Conservation (phyloP, 2,888 invertebrate species). For the Tachina lurida region DNA sequence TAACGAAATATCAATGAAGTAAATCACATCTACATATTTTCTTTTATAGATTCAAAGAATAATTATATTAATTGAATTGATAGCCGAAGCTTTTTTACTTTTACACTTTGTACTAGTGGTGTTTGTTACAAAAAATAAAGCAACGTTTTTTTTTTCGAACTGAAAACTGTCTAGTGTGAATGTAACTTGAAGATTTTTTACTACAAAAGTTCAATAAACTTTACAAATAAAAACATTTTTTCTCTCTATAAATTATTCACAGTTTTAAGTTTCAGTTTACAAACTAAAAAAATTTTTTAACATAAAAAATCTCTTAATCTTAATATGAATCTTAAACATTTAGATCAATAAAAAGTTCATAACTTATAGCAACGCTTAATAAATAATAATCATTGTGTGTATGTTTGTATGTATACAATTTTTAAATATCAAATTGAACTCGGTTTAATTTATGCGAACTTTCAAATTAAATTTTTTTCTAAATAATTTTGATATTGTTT, state of each 20-base stretch:
- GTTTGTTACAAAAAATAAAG: too few species aligned
- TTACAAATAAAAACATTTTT: not conserved
- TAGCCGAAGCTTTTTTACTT: not conserved
- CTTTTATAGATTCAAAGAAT: not conserved
- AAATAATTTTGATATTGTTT: too few species aligned
- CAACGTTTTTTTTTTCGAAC: not conserved
- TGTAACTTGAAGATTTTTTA: slow-evolving; percentile 13
- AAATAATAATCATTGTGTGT: slow-evolving; percentile 24
- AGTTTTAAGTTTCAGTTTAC: not conserved
- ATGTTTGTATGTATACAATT: slow-evolving; percentile 35
- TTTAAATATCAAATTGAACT: slow-evolving; percentile 26
- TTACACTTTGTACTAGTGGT: too few species aligned
- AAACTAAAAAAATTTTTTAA: too few species aligned
- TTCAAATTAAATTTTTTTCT: not conserved
- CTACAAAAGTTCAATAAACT: slow-evolving; percentile 32
- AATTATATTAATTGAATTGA: slow-evolving; percentile 12
- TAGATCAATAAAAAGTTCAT: not conserved
- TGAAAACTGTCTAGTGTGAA: slow-evolving; percentile 7
- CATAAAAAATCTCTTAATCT: not conserved
- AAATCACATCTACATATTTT: not conserved
- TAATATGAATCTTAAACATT: slow-evolving; percentile 6
- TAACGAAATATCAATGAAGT: too few species aligned
- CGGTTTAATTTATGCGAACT: slow-evolving; percentile 19
- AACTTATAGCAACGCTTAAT: slow-evolving; percentile 31
- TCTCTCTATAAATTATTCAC: slow-evolving; percentile 12